Conservation (phyloP, 2,888 invertebrate species). For the Brassicogethes aeneus region DNA sequence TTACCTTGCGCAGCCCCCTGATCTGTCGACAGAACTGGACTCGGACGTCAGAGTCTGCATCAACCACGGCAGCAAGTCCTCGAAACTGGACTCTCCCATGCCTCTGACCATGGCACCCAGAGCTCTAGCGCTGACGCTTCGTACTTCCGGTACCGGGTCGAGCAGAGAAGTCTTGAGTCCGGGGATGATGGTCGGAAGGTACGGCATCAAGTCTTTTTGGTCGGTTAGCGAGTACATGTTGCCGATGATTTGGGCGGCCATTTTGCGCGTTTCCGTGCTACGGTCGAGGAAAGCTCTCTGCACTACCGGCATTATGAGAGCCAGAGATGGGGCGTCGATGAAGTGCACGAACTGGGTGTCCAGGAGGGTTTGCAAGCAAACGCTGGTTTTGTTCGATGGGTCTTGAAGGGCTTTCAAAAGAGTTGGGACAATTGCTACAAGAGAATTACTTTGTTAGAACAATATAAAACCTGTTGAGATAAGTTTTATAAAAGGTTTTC, state of each 20-base stretch:
- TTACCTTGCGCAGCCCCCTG: too few relatives aligned
- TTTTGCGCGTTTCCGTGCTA: slow-evolving; percentile 95
- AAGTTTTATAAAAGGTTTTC: too few relatives aligned
- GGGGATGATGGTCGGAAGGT: slow-evolving; percentile 92
- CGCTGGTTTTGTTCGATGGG: slow-evolving; percentile 90
- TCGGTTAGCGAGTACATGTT: slow-evolving; percentile 99
- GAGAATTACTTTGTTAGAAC: too few relatives aligned
- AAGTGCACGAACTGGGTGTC: slow-evolving; percentile 98
- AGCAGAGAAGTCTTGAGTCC: slow-evolving; percentile 91
- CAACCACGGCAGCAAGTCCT: slow-evolving; percentile 94
- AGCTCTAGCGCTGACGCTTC: slow-evolving; percentile 92
- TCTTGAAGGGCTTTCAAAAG: slow-evolving; percentile 88
- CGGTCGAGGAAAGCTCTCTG: slow-evolving; percentile 96
- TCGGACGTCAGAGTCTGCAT: slow-evolving; percentile 97
- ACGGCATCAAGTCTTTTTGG: slow-evolving; percentile 95
- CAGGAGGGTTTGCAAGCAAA: slow-evolving; percentile 85
- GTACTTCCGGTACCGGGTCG: slow-evolving; percentile 96
- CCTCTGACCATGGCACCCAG: slow-evolving; percentile 96
- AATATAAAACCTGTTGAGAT: slow-evolving; percentile 5
- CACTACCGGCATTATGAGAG: slow-evolving; percentile 98
- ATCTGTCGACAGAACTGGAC: slow-evolving; percentile 88
- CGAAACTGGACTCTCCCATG: slow-evolving; percentile 94
- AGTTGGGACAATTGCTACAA: slow-evolving; percentile 71
- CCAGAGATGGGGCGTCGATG: slow-evolving; percentile 96
- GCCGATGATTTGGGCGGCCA: slow-evolving; percentile 99